Conservation (phyloP, 2,113 vertebrate genomes). For the Rhipidura dahli region DNA sequence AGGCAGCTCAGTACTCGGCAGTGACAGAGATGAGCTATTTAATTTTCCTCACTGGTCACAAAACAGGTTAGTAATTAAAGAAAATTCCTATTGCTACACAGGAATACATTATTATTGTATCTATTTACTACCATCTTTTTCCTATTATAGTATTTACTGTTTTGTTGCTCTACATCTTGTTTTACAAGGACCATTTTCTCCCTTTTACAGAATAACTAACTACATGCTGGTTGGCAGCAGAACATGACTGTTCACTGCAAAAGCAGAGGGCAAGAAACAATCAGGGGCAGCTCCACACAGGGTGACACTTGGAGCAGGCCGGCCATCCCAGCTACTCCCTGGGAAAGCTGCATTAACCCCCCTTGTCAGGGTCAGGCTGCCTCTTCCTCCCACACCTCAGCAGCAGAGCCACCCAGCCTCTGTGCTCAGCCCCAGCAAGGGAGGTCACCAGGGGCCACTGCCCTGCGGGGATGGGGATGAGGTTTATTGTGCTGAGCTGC, state of each 20-base stretch:
- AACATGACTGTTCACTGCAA: neutral
- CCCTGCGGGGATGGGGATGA: neutral
- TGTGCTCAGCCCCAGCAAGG: neutral
- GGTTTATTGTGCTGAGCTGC: neutral
- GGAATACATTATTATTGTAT: neutral
- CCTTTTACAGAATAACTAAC: neutral
- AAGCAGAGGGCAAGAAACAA: neutral
- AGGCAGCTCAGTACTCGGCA: neutral
- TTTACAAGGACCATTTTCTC: neutral
- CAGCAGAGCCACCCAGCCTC: neutral
- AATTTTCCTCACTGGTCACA: neutral
- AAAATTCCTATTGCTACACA: neutral
- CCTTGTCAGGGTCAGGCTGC: neutral
- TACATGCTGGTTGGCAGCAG: neutral
- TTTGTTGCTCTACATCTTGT: neutral
- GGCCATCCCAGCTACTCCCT: accelerated
- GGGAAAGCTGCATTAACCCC: neutral
- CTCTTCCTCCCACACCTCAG: neutral
- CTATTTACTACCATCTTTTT: neutral
- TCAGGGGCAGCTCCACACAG: neutral
- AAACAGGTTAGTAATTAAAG: neutral
- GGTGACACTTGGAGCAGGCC: accelerated
- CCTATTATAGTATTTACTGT: neutral
- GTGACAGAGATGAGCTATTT: neutral
- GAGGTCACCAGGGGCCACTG: slow-evolving; percentile 15